Conservation (phyloP, 2,797 vertebrate genomes). For the Cottoperca gobio region DNA sequence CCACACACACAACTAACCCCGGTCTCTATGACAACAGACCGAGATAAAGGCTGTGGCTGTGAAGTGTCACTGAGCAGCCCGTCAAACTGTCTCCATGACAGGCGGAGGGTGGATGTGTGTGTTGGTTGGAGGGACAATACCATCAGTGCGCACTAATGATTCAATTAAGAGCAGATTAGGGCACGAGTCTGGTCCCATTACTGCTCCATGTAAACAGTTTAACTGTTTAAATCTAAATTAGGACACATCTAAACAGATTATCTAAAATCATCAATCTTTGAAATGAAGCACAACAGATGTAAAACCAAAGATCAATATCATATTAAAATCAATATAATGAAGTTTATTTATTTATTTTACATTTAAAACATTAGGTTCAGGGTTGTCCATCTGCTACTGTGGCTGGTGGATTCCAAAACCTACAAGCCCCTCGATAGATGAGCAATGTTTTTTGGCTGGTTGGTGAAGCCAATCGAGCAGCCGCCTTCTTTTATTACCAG, state of each 20-base stretch:
- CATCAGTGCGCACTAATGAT: background rate
- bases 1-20: constrained; percentile 6
- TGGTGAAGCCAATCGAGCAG: no score
- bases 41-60: background rate
- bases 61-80: background rate
- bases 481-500: no score
- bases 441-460: no score
- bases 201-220: background rate
- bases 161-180: constrained; percentile 12
- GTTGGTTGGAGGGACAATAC: background rate
- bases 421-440: no score
- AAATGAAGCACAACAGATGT: background rate
- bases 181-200: background rate
- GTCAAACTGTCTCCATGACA: background rate
- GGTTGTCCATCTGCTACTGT: no score
- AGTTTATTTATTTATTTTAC: no score
- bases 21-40: constrained; percentile 14
- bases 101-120: background rate
- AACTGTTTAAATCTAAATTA: background rate
- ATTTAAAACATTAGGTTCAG: no score
- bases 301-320: background rate
- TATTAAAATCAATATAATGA: background rate
- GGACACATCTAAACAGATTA: background rate
- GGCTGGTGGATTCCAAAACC: no score
- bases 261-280: background rate